Evolutionary conservation across 2,888 invertebrate genomes (phyloP), one percentile per base, ranked within the genome.

Genomic region (Blomia tropicalis): DNA sequence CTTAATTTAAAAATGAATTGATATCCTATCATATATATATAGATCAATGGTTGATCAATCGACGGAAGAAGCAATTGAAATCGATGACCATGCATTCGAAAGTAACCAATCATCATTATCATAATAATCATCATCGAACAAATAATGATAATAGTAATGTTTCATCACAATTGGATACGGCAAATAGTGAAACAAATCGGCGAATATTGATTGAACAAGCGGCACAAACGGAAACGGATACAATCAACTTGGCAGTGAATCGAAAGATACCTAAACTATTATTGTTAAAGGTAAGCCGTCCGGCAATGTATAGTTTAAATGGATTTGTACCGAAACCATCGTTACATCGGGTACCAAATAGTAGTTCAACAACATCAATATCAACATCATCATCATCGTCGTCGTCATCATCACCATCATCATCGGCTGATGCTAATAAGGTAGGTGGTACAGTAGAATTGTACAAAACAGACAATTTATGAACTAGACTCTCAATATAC

Each of bases 251-350:
- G n/a, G n/a, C n/a, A n/a, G n/a, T n/a, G n/a, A n/a, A n/a, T n/a
- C 44, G 43, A 43, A 27, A 54, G 1, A 60, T 69, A n/a, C 67
- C 66, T 22, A 69, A 69, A 44, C 61, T 69, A 31, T 64, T 68
- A 22, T 59, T 68, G 31, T 67, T 67, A 7, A 67, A 66, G 59
- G 65, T 64, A 11, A 63, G 65, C 1, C 64, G 69, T 7, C 69
- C 69, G 2, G 67, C 68, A 54, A 68, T 68, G 64, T 69, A 69
- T 65, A 66, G 66, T 58, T 44, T 69, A 53, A 66, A 69, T 41
- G 69, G 69, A 1, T 69, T 65, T 41, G 68, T 69, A 22, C 69
- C 69, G 11, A 67, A 66, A 44, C 69, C 69, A 1, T 67, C 67
- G 14, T 54, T 68, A 11, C 59, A 67, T 60, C 19, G 66, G 60